A percentile compares a stretch with the other conserved stretches of the same genome.
These are phyloP conservation scores for Macquaria ambigua DNA, from an alignment of 2,113 vertebrate species.

Conservation along the genomic window DNA sequence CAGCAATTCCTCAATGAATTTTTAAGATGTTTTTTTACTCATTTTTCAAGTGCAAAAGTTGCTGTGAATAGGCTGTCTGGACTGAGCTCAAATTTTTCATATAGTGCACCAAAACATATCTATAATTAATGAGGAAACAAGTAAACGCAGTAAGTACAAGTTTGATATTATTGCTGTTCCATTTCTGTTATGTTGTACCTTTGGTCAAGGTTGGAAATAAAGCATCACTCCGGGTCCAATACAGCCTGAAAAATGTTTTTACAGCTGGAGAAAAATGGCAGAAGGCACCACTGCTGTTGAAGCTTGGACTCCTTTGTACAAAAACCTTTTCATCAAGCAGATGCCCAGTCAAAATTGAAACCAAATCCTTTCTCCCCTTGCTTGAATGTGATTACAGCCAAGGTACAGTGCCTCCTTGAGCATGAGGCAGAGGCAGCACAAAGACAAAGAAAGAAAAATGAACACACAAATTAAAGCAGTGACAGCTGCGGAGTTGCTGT, in stretches of 20 bases:
- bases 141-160: not conserved
- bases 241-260: not conserved
- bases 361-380: constrained; percentile 5
- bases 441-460: constrained; percentile 36
- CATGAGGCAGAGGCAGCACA: not conserved
- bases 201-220: not conserved
- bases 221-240: not conserved
- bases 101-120: not conserved
- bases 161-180: constrained; percentile 1
- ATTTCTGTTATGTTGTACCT: not conserved
- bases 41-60: constrained; percentile 24
- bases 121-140: constrained; percentile 11
- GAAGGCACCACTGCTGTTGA: constrained; percentile 19
- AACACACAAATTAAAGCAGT: constrained; percentile 52
- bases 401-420: constrained; percentile 33
- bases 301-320: constrained; percentile 5
- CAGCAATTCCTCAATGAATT: not conserved
- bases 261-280: constrained; percentile 6
- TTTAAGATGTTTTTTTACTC: not conserved
- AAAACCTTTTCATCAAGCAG: constrained; percentile 27
- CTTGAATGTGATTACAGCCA: constrained; percentile 34
- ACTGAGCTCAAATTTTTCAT: not conserved
- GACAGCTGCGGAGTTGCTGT: constrained; percentile 51
- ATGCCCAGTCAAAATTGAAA: constrained; percentile 1
- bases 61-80: not conserved